Base-by-base conservation (phyloP, 2,888 invertebrate genomes). In the Parnassius smintheus region DNA sequence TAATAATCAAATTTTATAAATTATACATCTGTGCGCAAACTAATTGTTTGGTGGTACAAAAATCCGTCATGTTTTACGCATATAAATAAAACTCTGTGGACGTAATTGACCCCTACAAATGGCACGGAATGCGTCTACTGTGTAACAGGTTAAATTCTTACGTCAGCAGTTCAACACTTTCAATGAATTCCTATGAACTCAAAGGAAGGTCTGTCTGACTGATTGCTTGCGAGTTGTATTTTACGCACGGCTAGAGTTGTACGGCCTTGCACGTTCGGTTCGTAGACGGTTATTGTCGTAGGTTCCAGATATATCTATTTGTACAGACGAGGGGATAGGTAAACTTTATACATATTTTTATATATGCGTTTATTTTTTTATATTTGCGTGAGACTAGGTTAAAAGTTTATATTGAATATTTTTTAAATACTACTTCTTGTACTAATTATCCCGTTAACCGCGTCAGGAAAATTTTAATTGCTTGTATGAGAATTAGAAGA, bases 121-220 rank as follows among this genome's bases (percentile, higher is more conserved):
- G 69, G 70, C 64, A 59, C 57, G 65, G 65, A 61, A 57, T 60
- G 62, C 67, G 72, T 71, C 78, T 83, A 76, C 73, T 76, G 86
- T 76, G 86, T 79, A 85, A 87, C 74, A 80, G 80, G 82, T 84
- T 82, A 77, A 72, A 72, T 72, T 75, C 75, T 88, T 88, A 85
- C 89, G 80, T 89, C 88, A 89, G 83, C 73, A 81, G 86, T 82
- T 86, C 83, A 82, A 77, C 78, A 82, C 79, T 82, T 85, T 83
- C 81, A 86, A 84, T 85, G 78, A 76, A 71, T 71, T 64, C 71
- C 73, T 72, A 70, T 75, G 64, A 65, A 62, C 56, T 64, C 59
- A 65, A 65, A 65, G 65, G 68, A 68, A 63, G 59, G 66, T 59
- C 65, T 66, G 65, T 65, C 56, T 66, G 12, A 64, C 66, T 61